Conservation (phyloP, 2,888 invertebrate species). For the Ligdia adustata region DNA sequence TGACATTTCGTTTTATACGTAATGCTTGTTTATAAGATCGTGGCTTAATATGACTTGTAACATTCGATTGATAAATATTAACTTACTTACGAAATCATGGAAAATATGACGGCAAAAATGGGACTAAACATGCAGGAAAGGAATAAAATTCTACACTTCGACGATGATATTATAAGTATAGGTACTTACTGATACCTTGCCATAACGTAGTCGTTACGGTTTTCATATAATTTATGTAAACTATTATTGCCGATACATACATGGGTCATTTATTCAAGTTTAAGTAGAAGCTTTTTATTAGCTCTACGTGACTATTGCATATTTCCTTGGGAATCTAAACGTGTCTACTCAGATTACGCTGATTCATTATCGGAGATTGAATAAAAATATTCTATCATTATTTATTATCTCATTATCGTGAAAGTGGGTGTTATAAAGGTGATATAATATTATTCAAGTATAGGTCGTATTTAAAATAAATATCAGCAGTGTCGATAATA, state of each 20-base stretch:
- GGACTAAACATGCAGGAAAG: background rate
- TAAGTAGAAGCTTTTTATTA: background rate
- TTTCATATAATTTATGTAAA: constrained; percentile 10
- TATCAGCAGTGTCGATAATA: background rate
- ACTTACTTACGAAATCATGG: too few relatives aligned
- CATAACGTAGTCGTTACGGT: constrained; percentile 4
- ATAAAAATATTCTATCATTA: too few relatives aligned
- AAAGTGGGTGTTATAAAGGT: background rate
- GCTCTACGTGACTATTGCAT: background rate
- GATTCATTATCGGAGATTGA: too few relatives aligned
- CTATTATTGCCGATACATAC: background rate
- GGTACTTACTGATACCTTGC: constrained; percentile 2
- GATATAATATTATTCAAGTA: background rate
- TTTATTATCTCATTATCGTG: too few relatives aligned
- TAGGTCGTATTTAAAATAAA: background rate
- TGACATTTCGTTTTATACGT: constrained; percentile 51
- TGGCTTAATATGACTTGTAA: constrained; percentile 17
- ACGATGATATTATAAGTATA: constrained; percentile 5
- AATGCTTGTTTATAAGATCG: constrained; percentile 18
- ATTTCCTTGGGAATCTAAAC: too few relatives aligned
- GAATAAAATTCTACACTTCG: constrained; percentile 6
- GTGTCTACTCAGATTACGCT: too few relatives aligned
- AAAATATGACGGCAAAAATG: constrained; percentile 4
- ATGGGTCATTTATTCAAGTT: background rate
- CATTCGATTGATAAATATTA: constrained; percentile 25